Conservation (phyloP, 2,888 invertebrate species). For the Nephrotoma appendiculata region DNA sequence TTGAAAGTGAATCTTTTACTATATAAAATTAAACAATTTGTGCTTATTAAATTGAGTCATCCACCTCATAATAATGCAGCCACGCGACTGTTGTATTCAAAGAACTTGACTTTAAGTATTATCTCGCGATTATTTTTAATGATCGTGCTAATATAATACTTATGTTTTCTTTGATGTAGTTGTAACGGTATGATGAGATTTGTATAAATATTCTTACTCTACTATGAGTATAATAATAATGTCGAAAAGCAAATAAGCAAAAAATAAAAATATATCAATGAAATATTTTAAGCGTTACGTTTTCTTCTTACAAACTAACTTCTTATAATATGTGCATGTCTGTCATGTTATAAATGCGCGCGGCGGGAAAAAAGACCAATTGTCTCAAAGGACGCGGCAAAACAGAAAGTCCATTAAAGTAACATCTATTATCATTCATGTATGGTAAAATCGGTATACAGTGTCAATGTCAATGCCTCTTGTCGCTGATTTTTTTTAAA, state of each 20-base stretch:
- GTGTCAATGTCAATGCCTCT: not conserved
- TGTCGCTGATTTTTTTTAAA: not conserved
- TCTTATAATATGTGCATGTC: not conserved
- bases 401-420: not conserved
- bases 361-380: not conserved
- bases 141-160: not conserved
- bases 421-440: not conserved
- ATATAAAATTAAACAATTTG: not conserved
- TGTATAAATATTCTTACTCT: not conserved
- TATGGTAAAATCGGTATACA: not conserved
- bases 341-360: no score
- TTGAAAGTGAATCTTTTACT: not conserved
- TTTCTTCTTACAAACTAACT: not conserved
- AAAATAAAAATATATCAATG: not conserved
- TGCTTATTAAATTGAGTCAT: not conserved
- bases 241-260: not conserved
- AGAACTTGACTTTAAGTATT: not conserved
- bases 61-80: not conserved
- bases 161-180: not conserved
- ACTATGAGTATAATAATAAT: not conserved
- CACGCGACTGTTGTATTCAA: not conserved
- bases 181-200: not conserved
- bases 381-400: not conserved
- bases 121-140: not conserved
- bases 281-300: not conserved